A percentile compares a stretch with the other conserved stretches of the same genome.
phyloP scores from a whole-genome alignment of 2,797 vertebrate genomes.

The Xiphorhynchus erythropygius region DNA sequence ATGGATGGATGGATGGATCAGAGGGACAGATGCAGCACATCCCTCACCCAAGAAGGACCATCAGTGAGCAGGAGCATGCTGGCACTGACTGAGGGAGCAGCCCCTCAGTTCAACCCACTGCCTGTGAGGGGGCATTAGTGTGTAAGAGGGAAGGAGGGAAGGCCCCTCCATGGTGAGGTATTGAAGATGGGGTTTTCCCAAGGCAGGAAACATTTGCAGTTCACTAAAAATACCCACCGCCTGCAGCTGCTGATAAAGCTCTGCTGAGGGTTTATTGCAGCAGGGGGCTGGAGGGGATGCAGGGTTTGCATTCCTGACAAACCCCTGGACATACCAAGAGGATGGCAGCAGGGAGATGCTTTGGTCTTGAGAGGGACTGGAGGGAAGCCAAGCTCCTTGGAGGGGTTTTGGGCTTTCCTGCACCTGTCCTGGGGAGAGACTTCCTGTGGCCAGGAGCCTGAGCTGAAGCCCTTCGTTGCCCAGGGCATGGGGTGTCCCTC shows the following conservation, averaged over 20 bases:
- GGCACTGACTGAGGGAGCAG: not conserved
- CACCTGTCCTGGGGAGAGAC: not conserved
- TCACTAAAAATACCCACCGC: not conserved
- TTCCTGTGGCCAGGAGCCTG: not conserved
- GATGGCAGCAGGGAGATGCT: not conserved
- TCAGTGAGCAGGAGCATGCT: rapidly evolving
- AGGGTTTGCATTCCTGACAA: not conserved
- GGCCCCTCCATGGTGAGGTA: not conserved
- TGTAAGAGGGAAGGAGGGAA: not conserved
- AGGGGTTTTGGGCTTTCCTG: not conserved
- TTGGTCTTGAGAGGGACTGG: not conserved
- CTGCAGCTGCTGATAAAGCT: not conserved
- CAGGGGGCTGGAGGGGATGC: rapidly evolving
- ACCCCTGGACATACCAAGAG: not conserved
- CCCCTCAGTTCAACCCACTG: not conserved
- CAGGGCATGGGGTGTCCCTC: not conserved
- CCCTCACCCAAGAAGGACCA: rapidly evolving
- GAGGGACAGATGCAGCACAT: not conserved
- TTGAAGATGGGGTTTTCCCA: not conserved
- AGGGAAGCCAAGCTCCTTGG: not conserved
- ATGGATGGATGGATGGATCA: not conserved
- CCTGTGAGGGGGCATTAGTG: not conserved
- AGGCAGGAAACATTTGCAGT: not conserved
- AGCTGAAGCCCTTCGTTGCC: rapidly evolving
- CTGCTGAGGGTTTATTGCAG: not conserved